Conservation (phyloP, 2,888 invertebrate genomes). For the Pachliopta kotzebuea region DNA sequence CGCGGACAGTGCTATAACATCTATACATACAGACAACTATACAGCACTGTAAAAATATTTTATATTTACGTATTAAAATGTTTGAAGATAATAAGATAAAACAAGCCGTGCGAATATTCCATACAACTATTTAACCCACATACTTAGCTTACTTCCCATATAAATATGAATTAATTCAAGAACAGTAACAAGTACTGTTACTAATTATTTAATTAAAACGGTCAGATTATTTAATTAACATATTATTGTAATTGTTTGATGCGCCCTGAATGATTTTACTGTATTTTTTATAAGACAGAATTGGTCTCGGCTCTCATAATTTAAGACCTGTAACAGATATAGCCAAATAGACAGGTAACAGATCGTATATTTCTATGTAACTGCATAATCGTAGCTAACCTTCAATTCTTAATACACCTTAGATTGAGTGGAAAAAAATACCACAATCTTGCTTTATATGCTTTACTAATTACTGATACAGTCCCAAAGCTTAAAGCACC, state of each 20-base stretch:
- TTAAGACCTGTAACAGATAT: no score
- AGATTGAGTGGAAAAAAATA: no score
- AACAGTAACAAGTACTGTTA: slow-evolving; percentile 19
- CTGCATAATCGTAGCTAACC: no score
- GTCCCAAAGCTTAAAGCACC: not conserved
- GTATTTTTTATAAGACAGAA: slow-evolving; percentile 2
- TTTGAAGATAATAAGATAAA: not conserved
- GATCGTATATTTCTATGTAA: no score
- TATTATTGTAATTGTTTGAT: not conserved
- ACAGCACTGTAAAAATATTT: not conserved
- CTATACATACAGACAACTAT: not conserved
- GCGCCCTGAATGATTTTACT: not conserved
- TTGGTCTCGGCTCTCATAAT: not conserved
- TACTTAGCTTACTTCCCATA: slow-evolving; percentile 3
- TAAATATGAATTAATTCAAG: slow-evolving; percentile 17
- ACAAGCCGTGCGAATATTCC: not conserved
- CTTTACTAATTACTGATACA: no score
- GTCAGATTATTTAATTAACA: slow-evolving; percentile 4
- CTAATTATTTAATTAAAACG: not conserved
- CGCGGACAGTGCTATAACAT: not conserved
- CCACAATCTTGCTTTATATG: not conserved
- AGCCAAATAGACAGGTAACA: no score
- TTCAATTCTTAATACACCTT: no score
- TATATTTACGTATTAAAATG: not conserved
- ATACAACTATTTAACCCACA: not conserved